Evolutionary conservation across 2,797 vertebrate genomes (phyloP).

Genomic region (Clarias pachynema): DNA sequence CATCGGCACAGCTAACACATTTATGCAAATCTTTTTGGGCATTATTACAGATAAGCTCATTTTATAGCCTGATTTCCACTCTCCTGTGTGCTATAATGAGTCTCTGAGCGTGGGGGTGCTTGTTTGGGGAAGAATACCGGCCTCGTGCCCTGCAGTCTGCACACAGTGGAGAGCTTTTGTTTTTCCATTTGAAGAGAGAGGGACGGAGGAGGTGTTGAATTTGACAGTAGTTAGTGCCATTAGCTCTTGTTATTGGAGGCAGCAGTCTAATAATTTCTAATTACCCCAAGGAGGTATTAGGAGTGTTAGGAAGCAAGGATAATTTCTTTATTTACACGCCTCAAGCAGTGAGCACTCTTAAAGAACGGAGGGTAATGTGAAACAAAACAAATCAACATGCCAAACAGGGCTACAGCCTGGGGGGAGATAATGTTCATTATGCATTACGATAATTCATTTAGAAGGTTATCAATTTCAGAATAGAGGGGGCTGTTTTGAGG

Average conservation of each 20-base stretch:
- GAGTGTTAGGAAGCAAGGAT: conserved; percentile 85
- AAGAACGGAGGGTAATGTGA: conserved; percentile 79
- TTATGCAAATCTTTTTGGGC: conserved; percentile 82
- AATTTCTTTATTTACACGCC: conserved; percentile 85
- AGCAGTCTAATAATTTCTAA: conserved; percentile 81
- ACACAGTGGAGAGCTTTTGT: conserved; percentile 61
- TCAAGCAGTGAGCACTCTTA: conserved; percentile 75
- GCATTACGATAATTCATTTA: conserved; percentile 83
- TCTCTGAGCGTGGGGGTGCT: conserved; percentile 74
- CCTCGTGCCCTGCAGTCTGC: conserved; percentile 64
- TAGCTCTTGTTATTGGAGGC: conserved; percentile 79
- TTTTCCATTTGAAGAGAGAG: conserved; percentile 68
- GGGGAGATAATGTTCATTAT: conserved; percentile 79
- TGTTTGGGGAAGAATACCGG: conserved; percentile 71
- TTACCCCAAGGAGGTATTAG: conserved; percentile 85
- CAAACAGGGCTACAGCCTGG: conserved; percentile 77
- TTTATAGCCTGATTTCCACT: conserved; percentile 80
- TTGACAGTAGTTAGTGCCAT: conserved; percentile 73
- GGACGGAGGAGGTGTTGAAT: conserved; percentile 70
- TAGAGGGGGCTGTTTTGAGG: conserved; percentile 74
- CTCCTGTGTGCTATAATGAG: conserved; percentile 77
- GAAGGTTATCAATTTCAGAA: conserved; percentile 82
- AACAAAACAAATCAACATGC: conserved; percentile 82
- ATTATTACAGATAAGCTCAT: conserved; percentile 82
- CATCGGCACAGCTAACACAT: conserved; percentile 73